Base-by-base conservation (phyloP, 1,140 invertebrate species). In the Alviniconcha marisindica region DNA sequence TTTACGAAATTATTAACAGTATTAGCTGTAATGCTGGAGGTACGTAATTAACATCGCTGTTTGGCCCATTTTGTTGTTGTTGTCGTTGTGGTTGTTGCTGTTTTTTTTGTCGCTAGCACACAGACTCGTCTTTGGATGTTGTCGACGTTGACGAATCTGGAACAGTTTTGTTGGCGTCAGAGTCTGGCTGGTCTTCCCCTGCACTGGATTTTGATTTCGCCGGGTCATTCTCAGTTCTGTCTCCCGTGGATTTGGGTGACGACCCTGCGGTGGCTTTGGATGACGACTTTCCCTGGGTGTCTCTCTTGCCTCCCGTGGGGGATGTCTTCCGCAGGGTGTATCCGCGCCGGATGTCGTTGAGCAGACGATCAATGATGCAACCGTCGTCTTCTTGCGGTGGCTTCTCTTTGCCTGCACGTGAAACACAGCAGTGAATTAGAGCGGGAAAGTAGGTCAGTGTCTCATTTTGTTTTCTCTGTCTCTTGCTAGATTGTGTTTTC, bases 361-460 rank as follows among this genome's bases (percentile, higher is more conserved):
- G 83, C 18, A 92, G 84, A 73, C 87, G 87, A 81, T 92, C 91
- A 42, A 92, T 90, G 31, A 92, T 92, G 81, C 89, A 91, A 0
- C 88, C 89, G 77, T 92, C 91, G n/a, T 90, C 90, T 4, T 90
- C 88, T 40, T 88, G 85, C 36, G 88, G 85, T 0, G 82, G 84
- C 44, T 84, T 83, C 14, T 71, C 74, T 66, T 82, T 83, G 33
- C 54, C 80, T 84, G 77, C 31, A 77, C 56, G 15, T 36, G 60
- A 69, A 83, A 74, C 14, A 77, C 4, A 69, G 28, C 51, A 63
- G 15, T 60, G n/a, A 80, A 54, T 54, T 54, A 54, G 12, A 54
- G 24, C 51, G n/a, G n/a, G n/a, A n/a, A n/a, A n/a, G n/a, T n/a
- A n/a, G n/a, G n/a, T n/a, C n/a, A n/a, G n/a, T n/a, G n/a, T n/a